These are phyloP conservation scores for Glandiceps talaboti DNA, from an alignment of 53 echinoderm and acorn worm species.

Conservation along the genomic window DNA sequence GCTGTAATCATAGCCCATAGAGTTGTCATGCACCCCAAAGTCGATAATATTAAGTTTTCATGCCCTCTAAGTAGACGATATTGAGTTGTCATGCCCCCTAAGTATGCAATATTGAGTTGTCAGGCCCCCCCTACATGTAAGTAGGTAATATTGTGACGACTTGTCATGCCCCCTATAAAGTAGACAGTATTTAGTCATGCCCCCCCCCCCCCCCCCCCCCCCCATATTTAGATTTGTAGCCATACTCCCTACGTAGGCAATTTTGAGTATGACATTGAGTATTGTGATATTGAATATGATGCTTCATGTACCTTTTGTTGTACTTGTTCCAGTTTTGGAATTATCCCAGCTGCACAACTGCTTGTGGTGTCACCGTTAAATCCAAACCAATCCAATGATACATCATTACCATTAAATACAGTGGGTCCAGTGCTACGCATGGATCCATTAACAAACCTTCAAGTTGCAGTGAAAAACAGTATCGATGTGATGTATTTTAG, in stretches of 20 bases:
- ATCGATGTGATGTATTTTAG: conserved; percentile 92
- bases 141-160: too few relatives aligned
- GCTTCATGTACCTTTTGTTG: background rate
- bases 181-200: too few relatives aligned
- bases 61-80: too few relatives aligned
- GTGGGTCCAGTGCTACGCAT: conserved; percentile 54
- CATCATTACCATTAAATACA: conserved; percentile 39
- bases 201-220: too few relatives aligned
- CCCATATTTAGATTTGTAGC: background rate
- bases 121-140: too few relatives aligned
- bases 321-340: conserved; percentile 55
- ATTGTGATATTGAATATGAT: background rate
- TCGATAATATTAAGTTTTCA: too few relatives aligned
- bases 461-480: conserved; percentile 81
- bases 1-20: too few relatives aligned
- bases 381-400: conserved; percentile 66
- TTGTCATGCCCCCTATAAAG: too few relatives aligned
- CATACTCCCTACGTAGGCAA: background rate
- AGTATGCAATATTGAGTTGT: too few relatives aligned
- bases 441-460: conserved; percentile 76
- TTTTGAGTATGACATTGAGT: background rate
- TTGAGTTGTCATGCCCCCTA: too few relatives aligned
- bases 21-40: too few relatives aligned
- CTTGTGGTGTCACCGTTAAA: conserved; percentile 55
- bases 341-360: conserved; percentile 41